Percentiles rank a stretch among this genome's conserved stretches.
Evolutionary conservation across 1,140 invertebrate genomes (phyloP).

Genomic region (Microplitis mediator): DNA sequence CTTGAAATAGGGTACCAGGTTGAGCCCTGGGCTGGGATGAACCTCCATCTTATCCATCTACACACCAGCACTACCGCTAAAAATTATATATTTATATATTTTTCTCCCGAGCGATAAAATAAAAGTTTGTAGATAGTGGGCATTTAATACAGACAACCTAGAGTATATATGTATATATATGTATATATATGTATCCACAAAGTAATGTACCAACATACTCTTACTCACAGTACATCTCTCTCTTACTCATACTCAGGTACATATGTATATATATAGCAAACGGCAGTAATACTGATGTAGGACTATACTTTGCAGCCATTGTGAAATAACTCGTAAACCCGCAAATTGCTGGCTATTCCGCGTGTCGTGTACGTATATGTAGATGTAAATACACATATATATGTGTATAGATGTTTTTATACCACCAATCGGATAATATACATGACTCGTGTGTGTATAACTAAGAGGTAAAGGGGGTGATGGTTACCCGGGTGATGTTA

Average conservation of each 20-base stretch:
- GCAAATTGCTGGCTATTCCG: constrained; percentile 62
- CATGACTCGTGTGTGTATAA: neutral
- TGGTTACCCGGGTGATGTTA: too few species aligned
- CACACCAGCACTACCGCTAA: neutral
- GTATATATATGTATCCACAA: constrained; percentile 21
- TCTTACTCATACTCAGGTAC: too few species aligned
- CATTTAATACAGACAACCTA: too few species aligned
- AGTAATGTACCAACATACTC: constrained; percentile 27
- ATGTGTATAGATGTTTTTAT: constrained; percentile 9
- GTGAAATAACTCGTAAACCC: constrained; percentile 64
- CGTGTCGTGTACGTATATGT: constrained; percentile 29
- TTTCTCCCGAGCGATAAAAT: neutral
- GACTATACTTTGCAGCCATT: constrained; percentile 64
- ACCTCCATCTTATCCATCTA: constrained; percentile 32
- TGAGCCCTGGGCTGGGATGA: constrained; percentile 28
- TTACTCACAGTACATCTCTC: neutral
- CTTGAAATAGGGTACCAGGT: constrained; percentile 39
- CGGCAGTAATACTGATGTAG: constrained; percentile 44
- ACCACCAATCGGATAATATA: too few species aligned
- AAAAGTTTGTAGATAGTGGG: neutral
- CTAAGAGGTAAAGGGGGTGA: too few species aligned
- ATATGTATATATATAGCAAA: constrained; percentile 27
- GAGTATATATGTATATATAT: neutral
- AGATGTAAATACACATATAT: constrained; percentile 9
- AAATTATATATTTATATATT: neutral